Evolutionary conservation across 2,888 invertebrate genomes (phyloP).

Genomic region (Tiliacea citrago): DNA sequence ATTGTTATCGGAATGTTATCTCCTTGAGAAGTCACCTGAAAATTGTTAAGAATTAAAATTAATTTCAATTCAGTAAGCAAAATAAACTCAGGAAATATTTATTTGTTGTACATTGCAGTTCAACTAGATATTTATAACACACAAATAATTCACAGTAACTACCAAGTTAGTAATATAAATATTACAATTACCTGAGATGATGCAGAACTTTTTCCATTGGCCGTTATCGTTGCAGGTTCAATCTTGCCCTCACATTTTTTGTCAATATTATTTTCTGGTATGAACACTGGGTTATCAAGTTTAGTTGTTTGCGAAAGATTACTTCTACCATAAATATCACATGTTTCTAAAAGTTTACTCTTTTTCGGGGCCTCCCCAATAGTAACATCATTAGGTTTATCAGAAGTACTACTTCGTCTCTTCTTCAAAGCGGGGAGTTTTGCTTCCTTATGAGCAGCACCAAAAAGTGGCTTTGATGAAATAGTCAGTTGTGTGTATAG

Average conservation of each 20-base stretch:
- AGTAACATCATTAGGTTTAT: conserved; percentile 85
- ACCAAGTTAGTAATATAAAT: not conserved
- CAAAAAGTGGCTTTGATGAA: conserved; percentile 82
- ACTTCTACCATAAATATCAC: conserved; percentile 84
- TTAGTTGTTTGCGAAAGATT: conserved; percentile 78
- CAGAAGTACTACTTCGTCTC: conserved; percentile 87
- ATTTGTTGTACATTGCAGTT: not conserved
- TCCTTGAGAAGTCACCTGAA: conserved; percentile 76
- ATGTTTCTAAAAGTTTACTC: conserved; percentile 81
- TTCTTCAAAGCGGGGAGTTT: conserved; percentile 86
- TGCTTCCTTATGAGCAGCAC: conserved; percentile 80
- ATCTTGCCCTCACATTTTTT: conserved; percentile 80
- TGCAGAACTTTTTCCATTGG: conserved; percentile 83
- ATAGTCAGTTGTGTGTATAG: conserved; percentile 87
- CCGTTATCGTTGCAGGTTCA: conserved; percentile 75
- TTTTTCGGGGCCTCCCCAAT: conserved; percentile 82
- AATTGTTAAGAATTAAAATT: conserved; percentile 13
- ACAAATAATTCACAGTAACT: not conserved
- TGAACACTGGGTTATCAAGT: conserved; percentile 76
- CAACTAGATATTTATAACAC: not conserved
- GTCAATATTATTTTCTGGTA: conserved; percentile 82
- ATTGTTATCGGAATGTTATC: conserved; percentile 83
- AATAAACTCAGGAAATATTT: not conserved
- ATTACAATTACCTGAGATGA: conserved; percentile 75
- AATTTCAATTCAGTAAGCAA: not conserved